Base-by-base conservation (phyloP, 2,113 vertebrate genomes). In the Ceyx margarethae region DNA sequence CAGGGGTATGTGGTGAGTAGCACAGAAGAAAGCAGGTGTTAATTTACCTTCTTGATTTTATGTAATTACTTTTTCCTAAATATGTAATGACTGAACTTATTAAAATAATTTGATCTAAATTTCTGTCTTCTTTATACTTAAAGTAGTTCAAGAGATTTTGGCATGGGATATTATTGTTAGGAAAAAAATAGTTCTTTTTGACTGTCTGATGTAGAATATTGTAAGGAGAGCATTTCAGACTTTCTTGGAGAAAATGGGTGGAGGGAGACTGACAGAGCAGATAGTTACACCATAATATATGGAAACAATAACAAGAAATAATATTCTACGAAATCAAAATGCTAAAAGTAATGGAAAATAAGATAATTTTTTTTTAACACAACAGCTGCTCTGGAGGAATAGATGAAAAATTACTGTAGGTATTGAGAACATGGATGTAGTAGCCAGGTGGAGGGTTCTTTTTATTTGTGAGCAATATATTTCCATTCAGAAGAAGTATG, bases 1-100 rank as follows among this genome's bases (percentile, higher is more conserved):
- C 25, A 14, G 53, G 25, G 23, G 3, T 6, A 4, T 8, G 0
- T 17, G 20, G 23, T 6, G 0, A 3, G 0, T 3, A 28, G 50
- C 57, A 23, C 23, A 62, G 65, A 77, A 37, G 33, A 51, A 65
- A 23, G 23, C 68, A 74, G 31, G 33, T 29, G 31, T 87, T 64
- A 25, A 25, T 54, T 73, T 45, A 69, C 26, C 37, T 56, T 11
- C 56, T 29, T 64, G 17, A n/a, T 67, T 67, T 57, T 29, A 19
- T 22, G 21, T 8, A 37, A 53, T 58, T 65, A 33, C 13, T 72
- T 78, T 29, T 58, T 51, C 20, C 43, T 50, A 23, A 56, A 22
- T n/a, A 16, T n/a, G 9, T 21, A 37, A 75, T 43, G 14, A 76
- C 71, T 13, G 3, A 42, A 16, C 15, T 28, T 81, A 37, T 43